These are phyloP conservation scores for Catocala nupta DNA, from an alignment of 2,888 invertebrate genomes.

Conservation along the genomic window DNA sequence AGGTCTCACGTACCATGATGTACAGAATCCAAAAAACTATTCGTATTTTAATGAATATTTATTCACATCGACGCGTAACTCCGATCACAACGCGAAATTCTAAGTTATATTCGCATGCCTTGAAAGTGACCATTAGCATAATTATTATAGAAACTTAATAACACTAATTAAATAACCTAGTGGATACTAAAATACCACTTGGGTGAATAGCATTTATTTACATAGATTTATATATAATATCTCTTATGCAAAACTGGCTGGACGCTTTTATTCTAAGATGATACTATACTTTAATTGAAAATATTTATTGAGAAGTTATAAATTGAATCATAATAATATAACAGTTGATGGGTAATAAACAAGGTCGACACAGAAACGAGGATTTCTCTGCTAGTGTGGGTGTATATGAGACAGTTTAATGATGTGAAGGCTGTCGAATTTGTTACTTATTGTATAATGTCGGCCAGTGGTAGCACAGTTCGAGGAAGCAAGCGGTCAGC, in stretches of 20 bases:
- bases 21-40: conserved; percentile 45
- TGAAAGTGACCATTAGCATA: conserved; percentile 42
- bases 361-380: conserved; percentile 45
- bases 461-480: conserved; percentile 72
- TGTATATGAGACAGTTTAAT: conserved; percentile 47
- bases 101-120: conserved; percentile 37
- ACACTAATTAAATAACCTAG: conserved; percentile 24
- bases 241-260: conserved; percentile 19
- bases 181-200: conserved; percentile 7
- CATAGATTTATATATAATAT: conserved; percentile 6
- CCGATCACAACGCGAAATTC: conserved; percentile 39
- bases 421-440: conserved; percentile 54
- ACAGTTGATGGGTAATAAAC: conserved; percentile 25
- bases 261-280: not conserved
- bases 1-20: conserved; percentile 53
- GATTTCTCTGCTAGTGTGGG: conserved; percentile 41
- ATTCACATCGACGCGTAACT: conserved; percentile 44
- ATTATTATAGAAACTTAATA: conserved; percentile 33
- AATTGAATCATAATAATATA: conserved; percentile 32
- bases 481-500: conserved; percentile 78
- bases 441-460: conserved; percentile 65
- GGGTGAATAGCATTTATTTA: conserved; percentile 19
- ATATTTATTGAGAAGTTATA: conserved; percentile 8
- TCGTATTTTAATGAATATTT: conserved; percentile 50
- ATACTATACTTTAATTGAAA: not conserved